Percentiles rank a stretch among this genome's conserved stretches.
phyloP scores from a whole-genome alignment of 1,140 invertebrate genomes.

The Cardiocondyla obscurior region DNA sequence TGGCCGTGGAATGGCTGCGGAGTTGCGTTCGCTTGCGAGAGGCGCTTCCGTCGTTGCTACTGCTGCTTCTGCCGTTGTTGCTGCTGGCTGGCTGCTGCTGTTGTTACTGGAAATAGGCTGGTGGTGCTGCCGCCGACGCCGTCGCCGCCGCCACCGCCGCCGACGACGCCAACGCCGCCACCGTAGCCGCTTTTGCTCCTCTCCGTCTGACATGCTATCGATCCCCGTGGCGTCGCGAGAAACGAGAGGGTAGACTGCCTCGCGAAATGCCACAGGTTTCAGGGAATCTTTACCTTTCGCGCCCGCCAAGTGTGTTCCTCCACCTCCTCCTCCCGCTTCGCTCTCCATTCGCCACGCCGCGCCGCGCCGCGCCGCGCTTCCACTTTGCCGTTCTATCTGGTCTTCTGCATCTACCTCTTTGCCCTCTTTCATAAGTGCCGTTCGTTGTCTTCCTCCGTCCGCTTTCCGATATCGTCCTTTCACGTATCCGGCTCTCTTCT shows the following conservation, averaged over 20 bases:
- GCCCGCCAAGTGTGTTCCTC: constrained; percentile 59
- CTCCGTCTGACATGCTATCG: constrained; percentile 69
- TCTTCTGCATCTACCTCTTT: constrained; percentile 4
- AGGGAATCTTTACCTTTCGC: constrained; percentile 69
- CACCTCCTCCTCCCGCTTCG: background rate
- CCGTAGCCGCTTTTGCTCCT: constrained; percentile 64
- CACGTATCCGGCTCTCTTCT: constrained; percentile 1
- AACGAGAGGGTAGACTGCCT: constrained; percentile 58
- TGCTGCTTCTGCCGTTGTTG: constrained; percentile 62
- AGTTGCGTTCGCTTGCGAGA: constrained; percentile 58
- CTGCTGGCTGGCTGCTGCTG: constrained; percentile 64
- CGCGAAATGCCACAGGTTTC: constrained; percentile 76
- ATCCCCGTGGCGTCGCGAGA: constrained; percentile 65
- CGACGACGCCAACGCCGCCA: constrained; percentile 29
- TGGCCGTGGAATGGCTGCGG: constrained; percentile 81
- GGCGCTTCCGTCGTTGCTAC: constrained; percentile 59
- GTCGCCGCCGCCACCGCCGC: constrained; percentile 7
- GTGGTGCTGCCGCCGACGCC: constrained; percentile 52
- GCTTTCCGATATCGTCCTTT: constrained; percentile 10
- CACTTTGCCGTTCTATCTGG: constrained; percentile 26
- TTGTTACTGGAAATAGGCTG: constrained; percentile 62
- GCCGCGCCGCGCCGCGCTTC: constrained; percentile 6
- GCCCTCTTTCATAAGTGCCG: background rate
- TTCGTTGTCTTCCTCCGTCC: constrained; percentile 26
- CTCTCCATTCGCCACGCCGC: background rate